These are phyloP conservation scores for Matsumurasca onukii DNA, from an alignment of 1,140 invertebrate species.

Conservation along the genomic window DNA sequence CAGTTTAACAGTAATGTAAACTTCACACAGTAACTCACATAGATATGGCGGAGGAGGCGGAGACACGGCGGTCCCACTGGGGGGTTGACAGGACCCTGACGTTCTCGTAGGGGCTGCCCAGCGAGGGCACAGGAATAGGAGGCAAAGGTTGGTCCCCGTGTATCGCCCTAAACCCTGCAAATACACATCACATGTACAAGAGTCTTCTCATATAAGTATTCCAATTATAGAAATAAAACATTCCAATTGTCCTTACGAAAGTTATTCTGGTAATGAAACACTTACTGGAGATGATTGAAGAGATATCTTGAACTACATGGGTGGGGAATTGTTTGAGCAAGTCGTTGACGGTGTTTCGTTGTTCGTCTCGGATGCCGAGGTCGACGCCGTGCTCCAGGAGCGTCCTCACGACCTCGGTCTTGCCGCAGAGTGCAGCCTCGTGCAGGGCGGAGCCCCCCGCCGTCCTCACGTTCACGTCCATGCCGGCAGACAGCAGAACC, in stretches of 20 bases:
- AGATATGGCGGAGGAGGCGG: constrained; percentile 58
- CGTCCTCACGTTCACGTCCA: constrained; percentile 87
- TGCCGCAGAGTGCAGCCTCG: constrained; percentile 92
- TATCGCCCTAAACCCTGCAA: constrained; percentile 34
- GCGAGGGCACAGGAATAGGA: constrained; percentile 56
- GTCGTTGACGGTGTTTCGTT: constrained; percentile 83
- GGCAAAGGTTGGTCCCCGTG: constrained; percentile 50
- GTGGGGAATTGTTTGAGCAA: constrained; percentile 84
- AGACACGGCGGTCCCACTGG: constrained; percentile 58
- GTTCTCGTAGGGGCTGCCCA: constrained; percentile 66
- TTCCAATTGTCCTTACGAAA: too few species aligned
- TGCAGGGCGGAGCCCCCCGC: constrained; percentile 89
- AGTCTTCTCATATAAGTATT: too few species aligned
- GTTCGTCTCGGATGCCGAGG: constrained; percentile 71
- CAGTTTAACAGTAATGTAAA: too few species aligned
- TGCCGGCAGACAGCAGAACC: constrained; percentile 77
- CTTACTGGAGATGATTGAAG: constrained; percentile 82
- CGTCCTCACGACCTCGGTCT: constrained; percentile 84
- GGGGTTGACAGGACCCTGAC: constrained; percentile 50
- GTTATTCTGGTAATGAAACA: too few species aligned
- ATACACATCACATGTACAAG: background rate
- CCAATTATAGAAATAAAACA: too few species aligned
- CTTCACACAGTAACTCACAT: constrained; percentile 51
- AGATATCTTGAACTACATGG: constrained; percentile 83
- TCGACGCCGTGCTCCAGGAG: constrained; percentile 83